Percentiles rank a stretch among this genome's conserved stretches.
Conservation (phyloP, 2,113 vertebrate species). For the Esox niger region DNA sequence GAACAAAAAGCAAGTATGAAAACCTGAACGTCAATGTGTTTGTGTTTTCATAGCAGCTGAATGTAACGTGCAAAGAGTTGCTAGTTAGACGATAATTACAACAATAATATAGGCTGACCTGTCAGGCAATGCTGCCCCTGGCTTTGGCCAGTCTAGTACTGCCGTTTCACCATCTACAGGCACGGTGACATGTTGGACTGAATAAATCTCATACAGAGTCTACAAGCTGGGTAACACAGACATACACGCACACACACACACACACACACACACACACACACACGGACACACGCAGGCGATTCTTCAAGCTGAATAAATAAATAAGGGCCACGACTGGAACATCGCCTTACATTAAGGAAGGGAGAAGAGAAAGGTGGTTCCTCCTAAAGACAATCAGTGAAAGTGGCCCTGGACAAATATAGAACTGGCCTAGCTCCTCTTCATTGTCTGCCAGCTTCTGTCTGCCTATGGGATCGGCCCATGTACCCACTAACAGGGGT, state of each 20-base stretch:
- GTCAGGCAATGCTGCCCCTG: slow-evolving; percentile 36
- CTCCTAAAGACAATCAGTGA: slow-evolving; percentile 38
- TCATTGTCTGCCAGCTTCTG: neutral
- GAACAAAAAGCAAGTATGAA: slow-evolving; percentile 36
- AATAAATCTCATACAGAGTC: slow-evolving; percentile 64
- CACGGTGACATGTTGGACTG: slow-evolving; percentile 58
- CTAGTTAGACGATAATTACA: slow-evolving; percentile 47
- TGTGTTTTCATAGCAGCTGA: slow-evolving; percentile 44
- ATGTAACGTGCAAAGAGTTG: slow-evolving; percentile 37
- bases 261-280: too few relatives aligned
- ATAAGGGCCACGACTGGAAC: slow-evolving; percentile 34
- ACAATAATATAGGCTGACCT: slow-evolving; percentile 59
- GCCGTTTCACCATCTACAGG: slow-evolving; percentile 48
- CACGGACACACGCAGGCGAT: slow-evolving; percentile 14
- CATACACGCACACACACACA: too few relatives aligned
- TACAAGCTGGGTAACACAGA: slow-evolving; percentile 39
- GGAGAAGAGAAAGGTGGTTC: slow-evolving; percentile 37
- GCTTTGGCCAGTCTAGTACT: slow-evolving; percentile 45
- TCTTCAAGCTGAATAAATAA: slow-evolving; percentile 53
- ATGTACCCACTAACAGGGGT: neutral
- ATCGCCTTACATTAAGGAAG: slow-evolving; percentile 53
- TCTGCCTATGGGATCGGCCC: neutral
- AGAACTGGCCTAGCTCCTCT: neutral
- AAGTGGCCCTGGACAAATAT: slow-evolving; percentile 17
- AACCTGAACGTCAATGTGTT: slow-evolving; percentile 38